These are phyloP conservation scores for Drosophila ficusphila DNA, from an alignment of 1,140 invertebrate genomes.

Conservation along the genomic window DNA sequence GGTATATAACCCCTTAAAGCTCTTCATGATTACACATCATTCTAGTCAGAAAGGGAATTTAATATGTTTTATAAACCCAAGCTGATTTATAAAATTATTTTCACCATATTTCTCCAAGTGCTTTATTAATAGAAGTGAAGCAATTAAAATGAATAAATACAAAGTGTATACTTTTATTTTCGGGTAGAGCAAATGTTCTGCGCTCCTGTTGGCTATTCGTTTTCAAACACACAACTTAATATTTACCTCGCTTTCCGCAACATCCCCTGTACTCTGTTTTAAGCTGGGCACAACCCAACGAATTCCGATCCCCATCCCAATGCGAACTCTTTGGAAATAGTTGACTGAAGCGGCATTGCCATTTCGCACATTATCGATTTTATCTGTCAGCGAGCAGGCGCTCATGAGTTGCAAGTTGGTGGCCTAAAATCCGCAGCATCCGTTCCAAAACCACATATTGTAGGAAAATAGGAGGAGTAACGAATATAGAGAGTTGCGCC, in stretches of 20 bases:
- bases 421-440: background rate
- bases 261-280: conserved; percentile 11
- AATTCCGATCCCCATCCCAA: background rate
- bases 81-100: too few relatives aligned
- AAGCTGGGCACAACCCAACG: background rate
- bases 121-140: background rate
- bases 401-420: conserved; percentile 39
- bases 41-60: too few relatives aligned
- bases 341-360: conserved; percentile 26
- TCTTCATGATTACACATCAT: too few relatives aligned
- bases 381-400: conserved; percentile 65
- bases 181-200: background rate
- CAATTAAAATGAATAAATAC: conserved; percentile 18
- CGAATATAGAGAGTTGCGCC: conserved; percentile 6
- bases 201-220: background rate
- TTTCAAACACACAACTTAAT: conserved; percentile 15
- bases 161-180: background rate
- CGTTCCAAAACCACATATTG: background rate
- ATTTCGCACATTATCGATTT: conserved; percentile 80
- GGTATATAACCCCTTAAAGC: too few relatives aligned
- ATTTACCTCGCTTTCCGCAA: background rate
- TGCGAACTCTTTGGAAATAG: conserved; percentile 18
- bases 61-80: too few relatives aligned
- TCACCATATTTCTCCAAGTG: conserved; percentile 14
- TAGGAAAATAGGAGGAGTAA: background rate